Evolutionary conservation across 2,888 invertebrate genomes (phyloP).

Genomic region (Gortyna flavago): DNA sequence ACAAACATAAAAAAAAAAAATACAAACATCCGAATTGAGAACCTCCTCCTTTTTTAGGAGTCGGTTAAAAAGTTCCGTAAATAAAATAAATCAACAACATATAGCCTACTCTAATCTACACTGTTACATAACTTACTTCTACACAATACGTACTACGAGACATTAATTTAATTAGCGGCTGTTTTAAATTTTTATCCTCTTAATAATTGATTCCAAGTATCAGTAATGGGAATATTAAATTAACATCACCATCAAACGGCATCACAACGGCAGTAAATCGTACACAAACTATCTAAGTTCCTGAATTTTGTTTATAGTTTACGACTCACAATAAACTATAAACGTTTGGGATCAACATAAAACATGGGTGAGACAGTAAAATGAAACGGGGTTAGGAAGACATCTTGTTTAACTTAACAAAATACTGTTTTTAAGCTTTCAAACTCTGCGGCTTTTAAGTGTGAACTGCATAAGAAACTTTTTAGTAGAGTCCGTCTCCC

Average conservation of each 20-base stretch:
- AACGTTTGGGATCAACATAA: conserved; percentile 57
- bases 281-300: conserved; percentile 32
- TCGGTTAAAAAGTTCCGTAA: no score
- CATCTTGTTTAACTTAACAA: conserved; percentile 36
- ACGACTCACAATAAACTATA: conserved; percentile 53
- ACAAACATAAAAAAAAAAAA: no score
- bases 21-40: no score
- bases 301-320: conserved; percentile 39
- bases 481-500: neutral
- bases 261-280: conserved; percentile 25
- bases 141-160: no score
- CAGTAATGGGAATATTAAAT: neutral
- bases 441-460: neutral
- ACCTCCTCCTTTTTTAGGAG: no score
- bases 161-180: neutral
- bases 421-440: conserved; percentile 20
- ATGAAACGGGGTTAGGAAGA: conserved; percentile 40
- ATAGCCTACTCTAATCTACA: no score
- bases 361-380: conserved; percentile 53
- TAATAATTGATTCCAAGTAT: neutral
- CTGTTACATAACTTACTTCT: no score
- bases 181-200: neutral
- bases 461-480: neutral
- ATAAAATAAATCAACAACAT: no score
- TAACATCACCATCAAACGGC: conserved; percentile 3